Percentiles rank a stretch among this genome's conserved stretches.
phyloP scores from a whole-genome alignment of 2,888 invertebrate genomes.

The Loripinus fragilis region DNA sequence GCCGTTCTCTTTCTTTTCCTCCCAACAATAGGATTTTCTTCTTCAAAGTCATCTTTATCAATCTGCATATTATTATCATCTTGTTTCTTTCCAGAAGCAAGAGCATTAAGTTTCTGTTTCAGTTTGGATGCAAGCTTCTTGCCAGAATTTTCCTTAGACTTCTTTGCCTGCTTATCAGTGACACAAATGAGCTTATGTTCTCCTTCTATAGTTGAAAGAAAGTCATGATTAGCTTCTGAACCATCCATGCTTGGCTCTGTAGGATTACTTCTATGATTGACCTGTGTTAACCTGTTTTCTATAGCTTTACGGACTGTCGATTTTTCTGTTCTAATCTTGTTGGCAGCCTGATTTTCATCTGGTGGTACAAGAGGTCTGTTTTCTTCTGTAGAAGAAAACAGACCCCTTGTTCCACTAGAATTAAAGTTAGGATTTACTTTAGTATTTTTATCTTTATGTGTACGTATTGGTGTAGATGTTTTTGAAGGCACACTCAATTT shows the following conservation, averaged over 20 bases:
- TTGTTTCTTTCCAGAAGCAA: not conserved
- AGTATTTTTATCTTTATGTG: not conserved
- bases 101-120: slow-evolving; percentile 38
- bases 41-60: not conserved
- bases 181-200: slow-evolving; percentile 52
- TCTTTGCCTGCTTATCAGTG: slow-evolving; percentile 49
- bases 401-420: not conserved
- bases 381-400: not conserved
- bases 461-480: slow-evolving; percentile 31
- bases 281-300: slow-evolving; percentile 50
- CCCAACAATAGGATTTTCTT: not conserved
- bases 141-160: slow-evolving; percentile 27
- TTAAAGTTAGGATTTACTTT: not conserved
- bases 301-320: slow-evolving; percentile 47
- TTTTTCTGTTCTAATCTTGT: not conserved
- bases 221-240: slow-evolving; percentile 14
- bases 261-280: slow-evolving; percentile 1
- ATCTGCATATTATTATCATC: slow-evolving; percentile 11
- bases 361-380: no score
- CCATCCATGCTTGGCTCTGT: not conserved
- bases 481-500: slow-evolving; percentile 2
- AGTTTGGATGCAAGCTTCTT: slow-evolving; percentile 37
- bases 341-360: not conserved
- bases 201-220: slow-evolving; percentile 22
- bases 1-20: slow-evolving; percentile 23